These are phyloP conservation scores for Cacoxenus indagator DNA, from an alignment of 2,888 invertebrate genomes.

Conservation along the genomic window DNA sequence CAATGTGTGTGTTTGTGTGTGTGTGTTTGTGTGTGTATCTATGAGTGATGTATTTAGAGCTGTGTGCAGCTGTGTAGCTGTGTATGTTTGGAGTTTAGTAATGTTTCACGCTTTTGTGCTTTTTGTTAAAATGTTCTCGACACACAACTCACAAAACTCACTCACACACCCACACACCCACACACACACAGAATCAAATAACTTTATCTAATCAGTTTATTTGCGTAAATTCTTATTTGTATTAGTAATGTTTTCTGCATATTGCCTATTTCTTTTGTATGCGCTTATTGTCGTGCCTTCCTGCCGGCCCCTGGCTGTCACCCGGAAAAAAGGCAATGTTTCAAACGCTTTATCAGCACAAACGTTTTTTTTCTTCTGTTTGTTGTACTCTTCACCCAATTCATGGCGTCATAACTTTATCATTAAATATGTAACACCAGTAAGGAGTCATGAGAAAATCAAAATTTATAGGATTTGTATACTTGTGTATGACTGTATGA, in stretches of 20 bases:
- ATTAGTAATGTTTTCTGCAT: not conserved
- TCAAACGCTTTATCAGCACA: not conserved
- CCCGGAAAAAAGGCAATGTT: not conserved
- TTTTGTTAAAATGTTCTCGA: not conserved
- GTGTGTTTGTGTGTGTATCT: not conserved
- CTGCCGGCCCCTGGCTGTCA: too few relatives aligned
- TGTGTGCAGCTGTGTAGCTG: not conserved
- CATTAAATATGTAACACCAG: too few relatives aligned
- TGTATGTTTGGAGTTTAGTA: not conserved
- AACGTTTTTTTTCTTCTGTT: too few relatives aligned
- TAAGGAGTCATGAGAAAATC: too few relatives aligned
- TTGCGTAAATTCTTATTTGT: conserved; percentile 6
- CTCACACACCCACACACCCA: not conserved
- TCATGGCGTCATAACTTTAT: too few relatives aligned
- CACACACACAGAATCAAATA: not conserved
- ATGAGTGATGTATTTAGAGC: not conserved
- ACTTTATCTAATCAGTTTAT: conserved; percentile 6
- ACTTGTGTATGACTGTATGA: too few relatives aligned
- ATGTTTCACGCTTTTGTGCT: conserved; percentile 3
- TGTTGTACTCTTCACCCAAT: too few relatives aligned
- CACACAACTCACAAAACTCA: not conserved
- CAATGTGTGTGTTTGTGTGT: not conserved
- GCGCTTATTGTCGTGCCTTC: too few relatives aligned
- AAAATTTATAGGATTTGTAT: too few relatives aligned
- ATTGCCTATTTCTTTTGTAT: too few relatives aligned